phyloP scores from a whole-genome alignment of 2,888 invertebrate species.

The Tiphia femorata region DNA sequence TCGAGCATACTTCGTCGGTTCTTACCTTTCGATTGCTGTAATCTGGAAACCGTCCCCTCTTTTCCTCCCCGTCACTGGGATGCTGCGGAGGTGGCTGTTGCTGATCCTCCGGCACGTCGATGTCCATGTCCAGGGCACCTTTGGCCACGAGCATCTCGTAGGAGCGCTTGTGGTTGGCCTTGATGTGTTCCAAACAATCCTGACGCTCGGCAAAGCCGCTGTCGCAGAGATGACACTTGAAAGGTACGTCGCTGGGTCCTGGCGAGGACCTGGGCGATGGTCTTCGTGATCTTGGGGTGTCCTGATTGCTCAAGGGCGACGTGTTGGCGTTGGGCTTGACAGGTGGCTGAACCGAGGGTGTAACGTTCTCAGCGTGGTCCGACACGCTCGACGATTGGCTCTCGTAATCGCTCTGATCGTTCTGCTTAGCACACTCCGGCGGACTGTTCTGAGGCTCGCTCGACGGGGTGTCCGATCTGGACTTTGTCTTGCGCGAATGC shows the following conservation, averaged over 20 bases:
- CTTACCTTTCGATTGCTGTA: slow-evolving; percentile 90
- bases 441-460: slow-evolving; percentile 56
- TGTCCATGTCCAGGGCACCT: slow-evolving; percentile 78
- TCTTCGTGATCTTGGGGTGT: slow-evolving; percentile 48
- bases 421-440: slow-evolving; percentile 49
- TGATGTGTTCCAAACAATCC: slow-evolving; percentile 86
- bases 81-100: slow-evolving; percentile 63
- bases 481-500: slow-evolving; percentile 73
- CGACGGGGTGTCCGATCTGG: slow-evolving; percentile 62
- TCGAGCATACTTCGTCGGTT: no score
- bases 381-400: slow-evolving; percentile 62
- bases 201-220: slow-evolving; percentile 84
- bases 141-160: slow-evolving; percentile 87
- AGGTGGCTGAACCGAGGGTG: slow-evolving; percentile 42
- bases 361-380: slow-evolving; percentile 41
- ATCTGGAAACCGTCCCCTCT: slow-evolving; percentile 85
- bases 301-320: slow-evolving; percentile 28
- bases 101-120: slow-evolving; percentile 69
- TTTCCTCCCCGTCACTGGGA: slow-evolving; percentile 78
- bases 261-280: slow-evolving; percentile 62
- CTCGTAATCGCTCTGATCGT: slow-evolving; percentile 64
- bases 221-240: slow-evolving; percentile 94
- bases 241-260: slow-evolving; percentile 78
- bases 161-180: slow-evolving; percentile 80
- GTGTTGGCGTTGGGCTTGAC: slow-evolving; percentile 52